Percentiles rank a stretch among this genome's conserved stretches.
These are phyloP conservation scores for Drosophila pseudoobscura DNA, from an alignment of 1,140 invertebrate genomes.

Conservation along the genomic window DNA sequence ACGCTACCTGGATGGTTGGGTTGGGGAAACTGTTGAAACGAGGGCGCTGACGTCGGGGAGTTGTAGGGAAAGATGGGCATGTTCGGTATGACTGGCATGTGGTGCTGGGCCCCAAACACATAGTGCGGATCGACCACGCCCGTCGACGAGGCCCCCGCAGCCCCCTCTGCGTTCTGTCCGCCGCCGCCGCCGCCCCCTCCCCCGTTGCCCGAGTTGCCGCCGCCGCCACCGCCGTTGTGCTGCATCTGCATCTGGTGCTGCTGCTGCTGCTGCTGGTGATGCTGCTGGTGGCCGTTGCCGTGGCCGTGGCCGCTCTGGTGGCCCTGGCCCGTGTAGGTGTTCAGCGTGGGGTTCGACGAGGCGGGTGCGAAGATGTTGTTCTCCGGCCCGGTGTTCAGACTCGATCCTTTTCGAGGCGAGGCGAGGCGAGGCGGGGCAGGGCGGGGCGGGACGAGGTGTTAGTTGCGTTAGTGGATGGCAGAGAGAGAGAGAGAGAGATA, in stretches of 20 bases:
- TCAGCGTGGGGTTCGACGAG: slow-evolving; percentile 79
- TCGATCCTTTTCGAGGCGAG: slow-evolving; percentile 64
- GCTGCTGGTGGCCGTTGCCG: background rate
- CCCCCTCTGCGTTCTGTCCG: slow-evolving; percentile 29
- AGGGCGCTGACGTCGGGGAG: slow-evolving; percentile 76
- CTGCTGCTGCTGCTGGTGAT: slow-evolving; percentile 5
- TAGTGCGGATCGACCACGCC: slow-evolving; percentile 81
- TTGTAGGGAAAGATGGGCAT: slow-evolving; percentile 82
- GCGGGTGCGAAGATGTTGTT: slow-evolving; percentile 79
- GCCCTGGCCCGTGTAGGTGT: slow-evolving; percentile 72
- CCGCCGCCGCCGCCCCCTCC: slow-evolving; percentile 8
- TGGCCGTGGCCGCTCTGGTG: slow-evolving; percentile 29
- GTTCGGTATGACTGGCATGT: slow-evolving; percentile 78
- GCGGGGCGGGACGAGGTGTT: background rate
- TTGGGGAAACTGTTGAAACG: slow-evolving; percentile 83
- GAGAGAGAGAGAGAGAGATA: slow-evolving; percentile 20
- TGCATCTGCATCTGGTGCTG: slow-evolving; percentile 7
- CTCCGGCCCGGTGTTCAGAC: slow-evolving; percentile 79
- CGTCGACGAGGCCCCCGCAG: slow-evolving; percentile 63
- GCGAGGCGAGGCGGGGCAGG: too few relatives aligned
- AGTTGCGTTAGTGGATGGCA: background rate
- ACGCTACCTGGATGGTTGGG: slow-evolving; percentile 81
- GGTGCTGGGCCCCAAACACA: slow-evolving; percentile 79
- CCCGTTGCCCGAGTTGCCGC: background rate
- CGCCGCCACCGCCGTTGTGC: background rate